Evolutionary conservation across 1,140 invertebrate genomes (phyloP).

Genomic region (Bombus ignitus): DNA sequence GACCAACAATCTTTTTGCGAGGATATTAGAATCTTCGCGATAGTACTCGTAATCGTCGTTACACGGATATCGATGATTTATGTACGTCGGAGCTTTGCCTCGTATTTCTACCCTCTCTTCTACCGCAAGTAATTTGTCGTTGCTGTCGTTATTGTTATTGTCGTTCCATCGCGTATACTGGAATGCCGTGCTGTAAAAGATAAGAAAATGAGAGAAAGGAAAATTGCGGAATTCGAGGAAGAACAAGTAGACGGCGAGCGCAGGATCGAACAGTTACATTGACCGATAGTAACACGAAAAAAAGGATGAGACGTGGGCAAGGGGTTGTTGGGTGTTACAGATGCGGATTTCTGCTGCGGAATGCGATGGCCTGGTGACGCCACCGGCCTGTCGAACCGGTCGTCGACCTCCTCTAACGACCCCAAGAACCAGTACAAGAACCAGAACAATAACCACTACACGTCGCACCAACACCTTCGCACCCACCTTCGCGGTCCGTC

Average conservation of each 20-base stretch:
- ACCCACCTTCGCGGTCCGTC: conserved; percentile 87
- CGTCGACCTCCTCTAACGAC: conserved; percentile 72
- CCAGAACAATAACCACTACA: conserved; percentile 81
- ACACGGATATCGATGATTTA: too few relatives aligned
- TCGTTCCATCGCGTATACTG: not conserved
- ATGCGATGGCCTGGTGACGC: conserved; percentile 89
- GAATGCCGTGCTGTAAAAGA: not conserved
- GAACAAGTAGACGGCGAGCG: not conserved
- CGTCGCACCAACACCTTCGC: conserved; percentile 84
- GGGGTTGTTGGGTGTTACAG: conserved; percentile 87
- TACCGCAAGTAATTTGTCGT: not conserved
- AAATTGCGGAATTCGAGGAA: not conserved
- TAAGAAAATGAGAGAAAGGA: not conserved
- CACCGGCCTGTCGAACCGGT: conserved; percentile 77
- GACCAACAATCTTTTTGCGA: not conserved
- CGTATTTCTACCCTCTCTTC: not conserved
- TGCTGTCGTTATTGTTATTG: not conserved
- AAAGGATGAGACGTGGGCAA: conserved; percentile 73
- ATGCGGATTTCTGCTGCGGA: conserved; percentile 94
- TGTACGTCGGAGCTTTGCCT: not conserved
- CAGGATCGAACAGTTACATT: conserved; percentile 31
- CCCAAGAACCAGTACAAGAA: conserved; percentile 77
- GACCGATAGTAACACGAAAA: conserved; percentile 25
- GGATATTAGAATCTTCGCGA: not conserved
- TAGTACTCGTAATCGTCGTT: too few relatives aligned